A percentile compares a stretch with the other conserved stretches of the same genome.
These are phyloP conservation scores for Drosophila heteroneura DNA, from an alignment of 2,888 invertebrate genomes.

Conservation along the genomic window DNA sequence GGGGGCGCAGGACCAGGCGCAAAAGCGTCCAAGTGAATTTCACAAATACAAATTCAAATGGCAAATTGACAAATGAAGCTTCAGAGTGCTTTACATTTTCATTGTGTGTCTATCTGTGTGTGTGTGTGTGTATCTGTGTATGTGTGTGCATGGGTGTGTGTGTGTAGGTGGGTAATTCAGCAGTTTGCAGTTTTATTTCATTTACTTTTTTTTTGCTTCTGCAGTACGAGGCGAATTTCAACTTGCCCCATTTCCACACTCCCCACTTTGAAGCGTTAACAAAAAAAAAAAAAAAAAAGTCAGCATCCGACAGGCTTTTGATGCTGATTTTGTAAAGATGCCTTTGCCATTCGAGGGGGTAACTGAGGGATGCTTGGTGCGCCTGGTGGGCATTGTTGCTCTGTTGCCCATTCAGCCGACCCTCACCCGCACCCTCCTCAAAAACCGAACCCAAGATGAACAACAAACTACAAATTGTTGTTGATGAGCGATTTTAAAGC, in stretches of 20 bases:
- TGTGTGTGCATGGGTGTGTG: constrained; percentile 3
- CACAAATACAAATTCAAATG: constrained; percentile 80
- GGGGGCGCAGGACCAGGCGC: constrained; percentile 48
- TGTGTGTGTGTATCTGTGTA: constrained; percentile 9
- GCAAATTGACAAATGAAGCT: constrained; percentile 80
- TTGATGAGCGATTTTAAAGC: constrained; percentile 74
- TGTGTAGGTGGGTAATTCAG: constrained; percentile 48
- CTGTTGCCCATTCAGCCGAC: constrained; percentile 32
- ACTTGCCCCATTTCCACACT: constrained; percentile 51
- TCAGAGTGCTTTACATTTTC: constrained; percentile 77
- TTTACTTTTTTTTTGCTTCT: constrained; percentile 15
- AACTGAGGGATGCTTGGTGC: constrained; percentile 3
- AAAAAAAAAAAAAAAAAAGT: constrained; percentile 40
- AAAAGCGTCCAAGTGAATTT: constrained; percentile 80
- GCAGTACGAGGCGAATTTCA: constrained; percentile 44
- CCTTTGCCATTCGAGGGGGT: constrained; percentile 34
- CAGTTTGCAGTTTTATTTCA: constrained; percentile 33
- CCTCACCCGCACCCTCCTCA: neutral
- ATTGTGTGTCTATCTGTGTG: constrained; percentile 58
- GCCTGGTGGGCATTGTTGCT: constrained; percentile 47
- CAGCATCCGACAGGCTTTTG: constrained; percentile 75
- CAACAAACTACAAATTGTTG: constrained; percentile 78
- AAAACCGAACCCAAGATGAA: constrained; percentile 34
- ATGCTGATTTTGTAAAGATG: constrained; percentile 78
- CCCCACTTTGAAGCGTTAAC: constrained; percentile 58